A percentile compares a stretch with the other conserved stretches of the same genome.
Conservation (phyloP, 1,140 invertebrate species). For the Chlorops oryzae region DNA sequence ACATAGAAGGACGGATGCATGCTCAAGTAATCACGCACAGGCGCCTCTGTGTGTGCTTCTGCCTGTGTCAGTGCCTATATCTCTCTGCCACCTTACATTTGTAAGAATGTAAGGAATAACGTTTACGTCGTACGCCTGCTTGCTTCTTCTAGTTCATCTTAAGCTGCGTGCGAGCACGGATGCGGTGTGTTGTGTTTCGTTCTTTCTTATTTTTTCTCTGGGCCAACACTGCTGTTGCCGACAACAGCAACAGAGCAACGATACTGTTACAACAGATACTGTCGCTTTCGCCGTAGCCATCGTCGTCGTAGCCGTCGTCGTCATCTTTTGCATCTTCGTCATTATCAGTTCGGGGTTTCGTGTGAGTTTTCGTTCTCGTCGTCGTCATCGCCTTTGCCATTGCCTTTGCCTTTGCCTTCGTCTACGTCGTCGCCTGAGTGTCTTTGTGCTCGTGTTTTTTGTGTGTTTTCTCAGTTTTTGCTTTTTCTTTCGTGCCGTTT, state of each 20-base stretch:
- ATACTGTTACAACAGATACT: neutral
- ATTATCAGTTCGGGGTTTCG: conserved; percentile 12
- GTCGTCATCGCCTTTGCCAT: conserved; percentile 21
- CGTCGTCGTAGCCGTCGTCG: conserved; percentile 18
- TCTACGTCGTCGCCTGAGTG: conserved; percentile 18
- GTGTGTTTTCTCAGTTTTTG: conserved; percentile 41
- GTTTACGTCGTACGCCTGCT: conserved; percentile 20
- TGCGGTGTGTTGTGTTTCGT: conserved; percentile 9
- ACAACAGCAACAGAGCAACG: neutral
- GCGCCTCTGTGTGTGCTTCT: neutral
- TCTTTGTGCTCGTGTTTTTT: conserved; percentile 9
- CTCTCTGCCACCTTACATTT: conserved; percentile 17
- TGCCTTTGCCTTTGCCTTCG: conserved; percentile 34
- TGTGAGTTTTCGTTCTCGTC: too few species aligned
- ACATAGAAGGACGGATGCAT: too few species aligned
- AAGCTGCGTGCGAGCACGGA: conserved; percentile 44
- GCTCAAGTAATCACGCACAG: too few species aligned
- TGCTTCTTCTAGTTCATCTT: conserved; percentile 47
- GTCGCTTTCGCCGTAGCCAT: conserved; percentile 17
- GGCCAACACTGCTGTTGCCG: too few species aligned
- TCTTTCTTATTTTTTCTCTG: neutral
- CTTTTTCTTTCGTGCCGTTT: conserved; percentile 21
- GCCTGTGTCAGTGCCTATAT: conserved; percentile 3
- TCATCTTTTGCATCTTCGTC: conserved; percentile 10
- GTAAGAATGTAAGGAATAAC: conserved; percentile 1